These are phyloP conservation scores for Anaspis maculata DNA, from an alignment of 2,888 invertebrate species.

Conservation along the genomic window DNA sequence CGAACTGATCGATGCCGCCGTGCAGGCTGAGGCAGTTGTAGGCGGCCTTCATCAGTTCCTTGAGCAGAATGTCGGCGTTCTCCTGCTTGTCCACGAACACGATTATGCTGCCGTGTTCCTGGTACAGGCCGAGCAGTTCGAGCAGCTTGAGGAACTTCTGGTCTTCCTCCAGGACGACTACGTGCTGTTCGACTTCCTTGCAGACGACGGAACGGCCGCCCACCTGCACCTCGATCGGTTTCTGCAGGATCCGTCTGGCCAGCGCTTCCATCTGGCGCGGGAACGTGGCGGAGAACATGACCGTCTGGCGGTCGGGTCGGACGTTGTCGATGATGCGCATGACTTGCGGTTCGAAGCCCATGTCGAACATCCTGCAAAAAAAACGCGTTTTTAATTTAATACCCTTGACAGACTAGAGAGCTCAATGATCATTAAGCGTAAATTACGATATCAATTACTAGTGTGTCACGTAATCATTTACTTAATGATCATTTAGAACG, in stretches of 20 bases:
- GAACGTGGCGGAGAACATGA: conserved; percentile 98
- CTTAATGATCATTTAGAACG: too few relatives aligned
- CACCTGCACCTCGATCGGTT: conserved; percentile 95
- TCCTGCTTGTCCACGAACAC: conserved; percentile 99
- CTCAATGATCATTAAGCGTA: too few relatives aligned
- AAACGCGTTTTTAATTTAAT: too few relatives aligned
- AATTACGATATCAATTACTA: too few relatives aligned
- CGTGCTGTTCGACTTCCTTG: conserved; percentile 94
- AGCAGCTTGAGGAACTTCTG: conserved; percentile 95
- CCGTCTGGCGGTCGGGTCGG: conserved; percentile 93
- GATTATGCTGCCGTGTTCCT: conserved; percentile 86
- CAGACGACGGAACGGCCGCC: conserved; percentile 90
- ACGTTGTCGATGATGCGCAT: conserved; percentile 98
- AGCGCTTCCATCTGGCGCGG: conserved; percentile 98
- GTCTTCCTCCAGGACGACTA: conserved; percentile 89
- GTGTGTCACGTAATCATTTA: too few relatives aligned
- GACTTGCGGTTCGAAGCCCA: conserved; percentile 98
- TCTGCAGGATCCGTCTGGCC: conserved; percentile 84
- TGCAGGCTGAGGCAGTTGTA: conserved; percentile 96
- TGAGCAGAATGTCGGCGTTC: conserved; percentile 85
- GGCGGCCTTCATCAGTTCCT: conserved; percentile 92
- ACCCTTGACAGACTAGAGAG: too few relatives aligned
- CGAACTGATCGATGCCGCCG: conserved; percentile 99
- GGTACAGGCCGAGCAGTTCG: conserved; percentile 93
- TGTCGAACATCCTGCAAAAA: conserved; percentile 99